These are phyloP conservation scores for Arion vulgaris DNA, from an alignment of 1,140 invertebrate species.

Conservation along the genomic window DNA sequence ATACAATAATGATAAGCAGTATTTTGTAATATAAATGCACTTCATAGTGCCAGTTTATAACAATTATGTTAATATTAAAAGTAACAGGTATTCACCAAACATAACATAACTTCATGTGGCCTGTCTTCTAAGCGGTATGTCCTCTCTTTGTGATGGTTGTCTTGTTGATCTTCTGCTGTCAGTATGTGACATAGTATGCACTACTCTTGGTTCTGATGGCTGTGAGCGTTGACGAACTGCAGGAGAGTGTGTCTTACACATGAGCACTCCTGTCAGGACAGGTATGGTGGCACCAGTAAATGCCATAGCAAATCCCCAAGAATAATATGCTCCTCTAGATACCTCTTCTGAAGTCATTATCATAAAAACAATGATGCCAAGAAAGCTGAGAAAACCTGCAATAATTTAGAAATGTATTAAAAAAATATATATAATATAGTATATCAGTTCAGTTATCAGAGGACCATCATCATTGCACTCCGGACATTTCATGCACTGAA, in stretches of 20 bases:
- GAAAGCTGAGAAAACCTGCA: conserved; percentile 35
- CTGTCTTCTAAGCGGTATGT: background rate
- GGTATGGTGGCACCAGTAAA: conserved; percentile 35
- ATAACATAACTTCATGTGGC: background rate
- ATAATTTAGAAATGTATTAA: background rate
- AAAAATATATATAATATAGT: too few species aligned
- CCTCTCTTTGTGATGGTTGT: background rate
- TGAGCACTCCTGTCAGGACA: conserved; percentile 29
- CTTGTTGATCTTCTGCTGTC: background rate
- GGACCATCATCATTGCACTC: too few species aligned
- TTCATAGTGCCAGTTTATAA: background rate
- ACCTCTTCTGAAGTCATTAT: conserved; percentile 34
- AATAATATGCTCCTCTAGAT: conserved; percentile 24
- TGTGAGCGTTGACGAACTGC: background rate
- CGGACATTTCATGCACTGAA: too few species aligned
- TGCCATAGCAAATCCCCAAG: conserved; percentile 39
- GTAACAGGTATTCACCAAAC: background rate
- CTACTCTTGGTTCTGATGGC: conserved; percentile 16
- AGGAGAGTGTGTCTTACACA: conserved; percentile 34
- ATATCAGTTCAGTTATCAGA: too few species aligned
- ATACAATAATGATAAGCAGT: too few species aligned
- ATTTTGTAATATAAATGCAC: background rate
- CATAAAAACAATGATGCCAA: conserved; percentile 35
- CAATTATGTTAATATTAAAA: background rate
- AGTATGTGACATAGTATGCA: conserved; percentile 19